Percentiles rank a stretch among this genome's conserved stretches.
Evolutionary conservation across 2,888 invertebrate species (phyloP).

Genomic region (Andricus curvator): DNA sequence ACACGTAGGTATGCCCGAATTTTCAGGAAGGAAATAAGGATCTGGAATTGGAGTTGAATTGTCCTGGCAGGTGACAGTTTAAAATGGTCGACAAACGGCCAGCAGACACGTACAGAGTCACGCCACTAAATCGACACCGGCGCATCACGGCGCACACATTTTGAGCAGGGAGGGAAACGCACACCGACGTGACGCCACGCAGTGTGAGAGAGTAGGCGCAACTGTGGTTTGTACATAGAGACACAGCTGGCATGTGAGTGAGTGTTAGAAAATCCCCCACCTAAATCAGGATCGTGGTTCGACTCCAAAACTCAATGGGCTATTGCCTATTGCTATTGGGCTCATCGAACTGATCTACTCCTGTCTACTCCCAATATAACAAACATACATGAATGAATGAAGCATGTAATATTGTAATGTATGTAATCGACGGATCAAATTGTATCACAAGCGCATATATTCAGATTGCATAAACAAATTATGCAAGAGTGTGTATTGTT

Average conservation of each 20-base stretch:
- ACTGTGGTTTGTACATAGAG: not conserved
- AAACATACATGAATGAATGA: no score
- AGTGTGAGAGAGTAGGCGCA: not conserved
- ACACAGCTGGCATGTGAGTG: not conserved
- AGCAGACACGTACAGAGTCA: constrained; percentile 2
- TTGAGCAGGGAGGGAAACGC: constrained; percentile 45
- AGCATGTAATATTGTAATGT: no score
- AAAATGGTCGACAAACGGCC: constrained; percentile 3
- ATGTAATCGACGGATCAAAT: no score
- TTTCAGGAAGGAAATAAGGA: not conserved
- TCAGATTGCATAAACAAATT: no score
- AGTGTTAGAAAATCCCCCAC: not conserved
- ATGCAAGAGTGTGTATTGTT: no score
- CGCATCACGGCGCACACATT: constrained; percentile 20
- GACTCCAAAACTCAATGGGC: not conserved
- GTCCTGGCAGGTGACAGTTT: not conserved
- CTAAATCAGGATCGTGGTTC: not conserved
- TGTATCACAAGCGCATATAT: no score
- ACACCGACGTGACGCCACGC: not conserved
- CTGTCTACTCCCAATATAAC: no score
- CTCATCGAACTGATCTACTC: no score
- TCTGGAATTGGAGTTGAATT: not conserved
- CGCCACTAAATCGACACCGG: constrained; percentile 27
- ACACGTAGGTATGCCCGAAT: not conserved
- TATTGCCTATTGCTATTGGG: no score